phyloP scores from a whole-genome alignment of 2,888 invertebrate species.

The Troilus luridus region DNA sequence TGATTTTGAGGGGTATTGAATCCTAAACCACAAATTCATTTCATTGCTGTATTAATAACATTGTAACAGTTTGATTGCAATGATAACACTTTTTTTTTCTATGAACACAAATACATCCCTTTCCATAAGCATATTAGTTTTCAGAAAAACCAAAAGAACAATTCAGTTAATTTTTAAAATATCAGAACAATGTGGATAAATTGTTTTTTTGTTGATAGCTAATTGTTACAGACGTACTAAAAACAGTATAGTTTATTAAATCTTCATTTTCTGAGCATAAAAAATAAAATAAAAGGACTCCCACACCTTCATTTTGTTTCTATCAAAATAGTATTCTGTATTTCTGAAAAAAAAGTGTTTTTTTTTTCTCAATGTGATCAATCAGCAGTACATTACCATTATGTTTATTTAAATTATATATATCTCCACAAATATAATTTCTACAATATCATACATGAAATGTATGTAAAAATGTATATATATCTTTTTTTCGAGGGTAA shows the following conservation, averaged over 20 bases:
- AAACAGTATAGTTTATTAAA: neutral
- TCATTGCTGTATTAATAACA: no score
- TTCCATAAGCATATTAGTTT: neutral
- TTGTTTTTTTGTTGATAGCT: neutral
- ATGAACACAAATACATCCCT: neutral
- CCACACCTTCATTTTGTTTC: neutral
- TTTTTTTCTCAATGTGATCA: neutral
- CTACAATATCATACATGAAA: neutral
- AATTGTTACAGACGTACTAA: neutral
- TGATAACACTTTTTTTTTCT: neutral
- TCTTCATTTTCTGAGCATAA: neutral
- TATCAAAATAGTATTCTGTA: neutral
- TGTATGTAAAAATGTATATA: no score
- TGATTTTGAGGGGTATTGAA: neutral
- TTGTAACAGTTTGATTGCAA: neutral
- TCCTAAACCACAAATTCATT: no score
- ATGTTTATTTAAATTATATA: neutral
- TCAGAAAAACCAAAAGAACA: neutral
- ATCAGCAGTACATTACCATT: neutral
- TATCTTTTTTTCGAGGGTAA: neutral
- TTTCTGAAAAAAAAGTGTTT: neutral
- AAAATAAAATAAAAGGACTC: neutral
- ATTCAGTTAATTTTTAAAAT: neutral
- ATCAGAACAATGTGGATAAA: neutral
- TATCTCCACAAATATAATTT: neutral